A percentile compares a stretch with the other conserved stretches of the same genome.
phyloP scores from a whole-genome alignment of 2,797 vertebrate genomes.

The Sebastiscus tertius region DNA sequence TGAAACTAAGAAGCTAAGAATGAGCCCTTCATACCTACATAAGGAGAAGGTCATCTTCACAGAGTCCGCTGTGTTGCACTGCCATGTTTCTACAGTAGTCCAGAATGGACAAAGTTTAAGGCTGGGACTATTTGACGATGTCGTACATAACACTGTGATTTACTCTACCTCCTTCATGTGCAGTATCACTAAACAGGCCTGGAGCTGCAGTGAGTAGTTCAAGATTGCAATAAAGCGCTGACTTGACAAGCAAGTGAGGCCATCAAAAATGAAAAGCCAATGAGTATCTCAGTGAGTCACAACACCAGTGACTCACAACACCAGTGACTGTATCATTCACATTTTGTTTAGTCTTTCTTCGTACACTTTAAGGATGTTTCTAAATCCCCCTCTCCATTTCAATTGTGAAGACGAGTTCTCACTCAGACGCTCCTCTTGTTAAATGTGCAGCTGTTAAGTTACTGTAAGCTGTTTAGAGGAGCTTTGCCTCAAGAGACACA shows the following conservation, averaged over 20 bases:
- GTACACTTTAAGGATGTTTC: neutral
- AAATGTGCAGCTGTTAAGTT: conserved; percentile 76
- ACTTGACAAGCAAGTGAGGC: neutral
- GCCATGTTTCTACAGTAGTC: too few relatives aligned
- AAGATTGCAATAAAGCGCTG: neutral
- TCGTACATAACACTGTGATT: neutral
- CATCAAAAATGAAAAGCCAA: neutral
- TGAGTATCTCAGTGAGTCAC: neutral
- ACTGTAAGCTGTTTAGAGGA: conserved; percentile 77
- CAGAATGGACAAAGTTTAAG: too few relatives aligned
- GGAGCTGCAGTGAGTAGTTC: neutral
- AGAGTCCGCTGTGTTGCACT: too few relatives aligned
- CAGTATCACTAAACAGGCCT: neutral
- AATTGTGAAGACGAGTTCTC: conserved; percentile 32
- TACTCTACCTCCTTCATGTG: neutral
- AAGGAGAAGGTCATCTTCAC: too few relatives aligned
- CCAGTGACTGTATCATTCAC: neutral
- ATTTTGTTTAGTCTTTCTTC: neutral
- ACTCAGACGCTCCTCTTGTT: conserved; percentile 63
- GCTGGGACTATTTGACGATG: too few relatives aligned
- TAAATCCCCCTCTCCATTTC: conserved; percentile 58
- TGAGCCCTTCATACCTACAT: too few relatives aligned
- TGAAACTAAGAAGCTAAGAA: too few relatives aligned
- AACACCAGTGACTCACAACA: neutral
- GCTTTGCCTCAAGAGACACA: conserved; percentile 63